Evolutionary conservation across 2,888 invertebrate species (phyloP).

Genomic region (Lasioglossum pauxillum): DNA sequence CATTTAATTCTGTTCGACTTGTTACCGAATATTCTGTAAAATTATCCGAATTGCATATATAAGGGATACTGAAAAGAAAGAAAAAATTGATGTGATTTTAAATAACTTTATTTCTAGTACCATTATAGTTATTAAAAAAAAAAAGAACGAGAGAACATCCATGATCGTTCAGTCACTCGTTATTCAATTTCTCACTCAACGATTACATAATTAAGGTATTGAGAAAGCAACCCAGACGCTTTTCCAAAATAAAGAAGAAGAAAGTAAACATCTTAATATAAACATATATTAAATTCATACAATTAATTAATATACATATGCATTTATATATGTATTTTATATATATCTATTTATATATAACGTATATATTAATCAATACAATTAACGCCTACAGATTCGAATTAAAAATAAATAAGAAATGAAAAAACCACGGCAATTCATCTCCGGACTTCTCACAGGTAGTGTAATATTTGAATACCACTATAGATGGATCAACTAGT

Average conservation of each 20-base stretch:
- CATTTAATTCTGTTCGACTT: not conserved
- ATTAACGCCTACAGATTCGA: slow-evolving; percentile 51
- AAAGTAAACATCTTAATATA: slow-evolving; percentile 58
- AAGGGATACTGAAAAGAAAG: slow-evolving; percentile 30
- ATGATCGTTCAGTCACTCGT: slow-evolving; percentile 50
- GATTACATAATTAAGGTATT: slow-evolving; percentile 56
- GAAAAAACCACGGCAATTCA: slow-evolving; percentile 46
- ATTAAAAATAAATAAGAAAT: slow-evolving; percentile 61
- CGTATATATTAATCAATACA: slow-evolving; percentile 60
- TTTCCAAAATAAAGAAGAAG: slow-evolving; percentile 49
- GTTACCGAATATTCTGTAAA: not conserved
- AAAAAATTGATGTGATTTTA: slow-evolving; percentile 37
- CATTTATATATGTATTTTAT: slow-evolving; percentile 26
- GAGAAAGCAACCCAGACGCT: slow-evolving; percentile 52
- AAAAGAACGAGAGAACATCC: slow-evolving; percentile 48
- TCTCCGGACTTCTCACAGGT: slow-evolving; percentile 45
- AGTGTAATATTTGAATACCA: slow-evolving; percentile 45
- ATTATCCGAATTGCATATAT: not conserved
- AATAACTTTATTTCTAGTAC: slow-evolving; percentile 59
- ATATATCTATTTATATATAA: slow-evolving; percentile 27
- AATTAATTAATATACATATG: slow-evolving; percentile 62
- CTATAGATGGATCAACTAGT: slow-evolving; percentile 51
- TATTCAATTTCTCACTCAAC: slow-evolving; percentile 54
- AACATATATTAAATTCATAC: slow-evolving; percentile 63
- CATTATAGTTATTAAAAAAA: slow-evolving; percentile 49